Evolutionary conservation across 2,888 invertebrate genomes (phyloP).

Genomic region (Eristalinus aeneus): DNA sequence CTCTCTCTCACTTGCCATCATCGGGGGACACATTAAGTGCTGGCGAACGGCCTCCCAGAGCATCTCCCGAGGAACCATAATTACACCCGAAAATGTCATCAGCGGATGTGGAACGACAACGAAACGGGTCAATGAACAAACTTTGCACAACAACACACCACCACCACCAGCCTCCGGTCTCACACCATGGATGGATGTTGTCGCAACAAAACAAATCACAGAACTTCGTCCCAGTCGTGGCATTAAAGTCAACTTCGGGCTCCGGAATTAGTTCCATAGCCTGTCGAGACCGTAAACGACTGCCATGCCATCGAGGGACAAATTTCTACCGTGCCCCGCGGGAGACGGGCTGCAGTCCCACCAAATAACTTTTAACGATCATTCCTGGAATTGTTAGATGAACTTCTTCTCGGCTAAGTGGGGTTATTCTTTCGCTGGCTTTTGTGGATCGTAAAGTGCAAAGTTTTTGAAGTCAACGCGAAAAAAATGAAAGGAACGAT

Average conservation of each 20-base stretch:
- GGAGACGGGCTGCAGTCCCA: background rate
- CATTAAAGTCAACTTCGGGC: conserved; percentile 36
- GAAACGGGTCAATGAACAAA: conserved; percentile 32
- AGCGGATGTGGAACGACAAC: conserved; percentile 1
- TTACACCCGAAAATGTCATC: conserved; percentile 10
- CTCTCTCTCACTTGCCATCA: background rate
- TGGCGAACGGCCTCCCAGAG: background rate
- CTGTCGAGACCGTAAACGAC: background rate
- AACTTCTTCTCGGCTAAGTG: conserved; percentile 15
- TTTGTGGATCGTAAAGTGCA: conserved; percentile 20
- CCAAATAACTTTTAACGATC: conserved; percentile 47
- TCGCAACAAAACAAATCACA: conserved; percentile 25
- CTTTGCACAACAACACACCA: background rate
- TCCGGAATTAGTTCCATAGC: conserved; percentile 21
- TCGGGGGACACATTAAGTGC: background rate
- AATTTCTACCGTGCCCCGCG: background rate
- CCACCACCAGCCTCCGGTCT: background rate
- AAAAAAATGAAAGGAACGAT: background rate
- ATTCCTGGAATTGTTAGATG: conserved; percentile 25
- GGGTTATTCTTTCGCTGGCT: background rate
- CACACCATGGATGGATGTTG: background rate
- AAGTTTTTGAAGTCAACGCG: background rate
- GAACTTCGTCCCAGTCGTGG: conserved; percentile 28
- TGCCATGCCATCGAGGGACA: background rate
- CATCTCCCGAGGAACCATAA: background rate